Base-by-base conservation (phyloP, 2,113 vertebrate species). In the Psephotus haematonotus region DNA sequence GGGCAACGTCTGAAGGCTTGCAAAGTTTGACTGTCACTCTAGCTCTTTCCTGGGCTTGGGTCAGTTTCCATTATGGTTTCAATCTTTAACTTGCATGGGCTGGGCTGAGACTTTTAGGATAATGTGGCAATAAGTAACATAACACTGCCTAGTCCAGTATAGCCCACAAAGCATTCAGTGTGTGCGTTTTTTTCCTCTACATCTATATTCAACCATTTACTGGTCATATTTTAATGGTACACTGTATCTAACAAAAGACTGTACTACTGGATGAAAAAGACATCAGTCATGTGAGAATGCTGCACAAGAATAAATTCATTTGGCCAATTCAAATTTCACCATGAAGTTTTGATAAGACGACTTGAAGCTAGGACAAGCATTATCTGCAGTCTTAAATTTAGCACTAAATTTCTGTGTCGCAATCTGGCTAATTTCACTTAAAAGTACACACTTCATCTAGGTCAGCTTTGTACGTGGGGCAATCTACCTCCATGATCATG, bases 401-500 rank as follows among this genome's bases (percentile, higher is more conserved):
- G 28, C 75, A 49, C 15, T 57, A 82, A 16, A 31, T 59, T 59
- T 17, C 23, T 13, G 13, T 55, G 67, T 47, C 4, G 7, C 23
- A 37, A 82, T 27, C 29, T 74, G 43, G 46, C 39, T 84, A 9
- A 18, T 33, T 18, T 63, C n/a, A 67, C 28, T 78, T 60, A 86
- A 69, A 52, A 24, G 11, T 71, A 80, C 31, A 39, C 11, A 10
- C 22, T 57, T 88, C 64, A 78, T 15, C 35, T 27, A 65, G 27
- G 64, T 63, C 72, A 63, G 41, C 46, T 67, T 60, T 81, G 41
- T 35, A 50, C 0, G 0, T 11, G 46, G 25, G 39, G 8, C 20
- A 33, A 59, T 35, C 68, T 27, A 28, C 28, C 11, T 35, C 28
- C 1, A 1, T 13, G 31, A 63, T 7, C 64, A 46, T 0, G 1